Evolutionary conservation across 2,113 vertebrate genomes (phyloP).

Genomic region (Eleginops maclovinus): DNA sequence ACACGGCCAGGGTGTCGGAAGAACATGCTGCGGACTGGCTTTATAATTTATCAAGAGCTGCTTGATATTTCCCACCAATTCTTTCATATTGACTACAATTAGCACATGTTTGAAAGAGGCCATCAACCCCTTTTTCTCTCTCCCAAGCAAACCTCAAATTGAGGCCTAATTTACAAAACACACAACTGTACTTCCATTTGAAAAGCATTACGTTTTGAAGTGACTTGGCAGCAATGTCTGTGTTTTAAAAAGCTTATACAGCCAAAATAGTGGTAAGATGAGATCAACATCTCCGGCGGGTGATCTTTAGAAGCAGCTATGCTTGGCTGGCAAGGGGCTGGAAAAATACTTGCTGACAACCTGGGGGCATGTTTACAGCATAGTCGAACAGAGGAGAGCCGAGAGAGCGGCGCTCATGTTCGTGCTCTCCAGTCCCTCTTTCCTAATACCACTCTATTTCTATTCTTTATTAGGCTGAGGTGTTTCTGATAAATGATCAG

Average conservation of each 20-base stretch:
- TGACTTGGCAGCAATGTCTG: conserved; percentile 40
- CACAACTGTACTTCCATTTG: conserved; percentile 3
- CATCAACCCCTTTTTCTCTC: background rate
- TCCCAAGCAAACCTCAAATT: background rate
- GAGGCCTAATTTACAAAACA: background rate
- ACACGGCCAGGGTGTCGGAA: conserved; percentile 45
- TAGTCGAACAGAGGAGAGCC: conserved; percentile 43
- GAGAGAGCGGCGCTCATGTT: conserved; percentile 39
- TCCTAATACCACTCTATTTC: conserved; percentile 1
- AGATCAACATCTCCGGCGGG: conserved; percentile 74
- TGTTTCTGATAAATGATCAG: background rate
- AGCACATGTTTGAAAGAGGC: background rate
- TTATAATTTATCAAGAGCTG: background rate
- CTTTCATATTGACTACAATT: background rate
- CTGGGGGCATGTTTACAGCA: conserved; percentile 79
- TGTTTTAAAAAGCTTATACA: conserved; percentile 62
- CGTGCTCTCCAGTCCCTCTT: conserved; percentile 34
- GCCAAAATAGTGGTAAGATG: conserved; percentile 73
- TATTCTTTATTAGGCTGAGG: background rate
- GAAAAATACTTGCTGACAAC: conserved; percentile 82
- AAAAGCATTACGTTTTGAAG: conserved; percentile 24
- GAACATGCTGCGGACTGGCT: background rate
- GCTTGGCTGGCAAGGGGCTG: conserved; percentile 71
- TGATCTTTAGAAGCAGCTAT: conserved; percentile 79
- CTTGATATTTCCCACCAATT: background rate